phyloP scores from a whole-genome alignment of 1,140 invertebrate species.

The Eurosta solidaginis region DNA sequence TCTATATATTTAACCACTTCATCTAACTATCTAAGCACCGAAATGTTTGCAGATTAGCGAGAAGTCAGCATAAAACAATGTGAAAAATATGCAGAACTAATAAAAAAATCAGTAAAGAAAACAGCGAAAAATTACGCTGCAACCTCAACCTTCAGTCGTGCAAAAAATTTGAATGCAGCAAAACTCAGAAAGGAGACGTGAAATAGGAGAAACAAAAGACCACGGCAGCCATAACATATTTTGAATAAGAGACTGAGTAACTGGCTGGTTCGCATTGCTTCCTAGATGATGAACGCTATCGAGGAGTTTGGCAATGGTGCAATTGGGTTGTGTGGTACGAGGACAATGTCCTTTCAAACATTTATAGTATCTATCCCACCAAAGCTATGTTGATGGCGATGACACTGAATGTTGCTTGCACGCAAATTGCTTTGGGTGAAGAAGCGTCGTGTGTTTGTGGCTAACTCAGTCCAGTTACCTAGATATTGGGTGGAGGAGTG shows the following conservation, averaged over 20 bases:
- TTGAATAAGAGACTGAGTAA: background rate
- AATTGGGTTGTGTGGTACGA: conserved; percentile 2
- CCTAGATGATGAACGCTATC: background rate
- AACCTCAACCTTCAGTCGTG: conserved; percentile 31
- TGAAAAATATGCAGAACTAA: background rate
- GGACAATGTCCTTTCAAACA: conserved; percentile 27
- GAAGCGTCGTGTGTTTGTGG: background rate
- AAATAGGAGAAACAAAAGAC: conserved; percentile 6
- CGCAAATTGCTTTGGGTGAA: background rate
- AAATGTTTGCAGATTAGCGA: background rate
- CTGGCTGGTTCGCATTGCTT: background rate
- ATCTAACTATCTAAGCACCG: background rate
- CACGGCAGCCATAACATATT: background rate
- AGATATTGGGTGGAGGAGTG: background rate
- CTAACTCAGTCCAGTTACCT: background rate
- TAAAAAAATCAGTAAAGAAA: conserved; percentile 9
- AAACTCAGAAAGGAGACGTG: background rate
- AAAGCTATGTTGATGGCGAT: conserved; percentile 2
- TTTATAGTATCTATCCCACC: conserved; percentile 7
- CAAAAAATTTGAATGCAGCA: background rate
- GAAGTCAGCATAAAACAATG: background rate
- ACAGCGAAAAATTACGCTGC: conserved; percentile 3
- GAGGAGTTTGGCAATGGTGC: background rate
- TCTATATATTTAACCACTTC: background rate
- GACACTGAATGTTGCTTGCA: background rate